Evolutionary conservation across 2,888 invertebrate species (phyloP).

Genomic region (Trisateles emortualis): DNA sequence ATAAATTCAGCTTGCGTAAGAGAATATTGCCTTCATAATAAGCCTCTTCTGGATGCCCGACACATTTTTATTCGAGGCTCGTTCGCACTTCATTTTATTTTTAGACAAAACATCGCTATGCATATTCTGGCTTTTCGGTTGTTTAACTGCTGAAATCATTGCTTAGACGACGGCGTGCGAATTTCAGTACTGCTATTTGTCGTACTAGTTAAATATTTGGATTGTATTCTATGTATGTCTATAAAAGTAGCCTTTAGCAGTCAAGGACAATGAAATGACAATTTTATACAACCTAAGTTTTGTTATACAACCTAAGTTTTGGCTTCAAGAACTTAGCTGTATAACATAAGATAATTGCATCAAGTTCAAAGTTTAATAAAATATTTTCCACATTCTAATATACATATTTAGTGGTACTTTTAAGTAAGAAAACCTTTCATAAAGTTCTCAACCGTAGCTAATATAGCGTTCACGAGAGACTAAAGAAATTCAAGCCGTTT

Average conservation of each 20-base stretch:
- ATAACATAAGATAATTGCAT: too few species aligned
- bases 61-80: conserved; percentile 67
- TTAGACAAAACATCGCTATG: conserved; percentile 67
- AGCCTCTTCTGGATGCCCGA: conserved; percentile 58
- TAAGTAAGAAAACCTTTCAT: conserved; percentile 35
- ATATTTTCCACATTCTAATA: not conserved
- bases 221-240: too few species aligned
- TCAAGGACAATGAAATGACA: too few species aligned
- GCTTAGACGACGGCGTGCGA: conserved; percentile 41
- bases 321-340: too few species aligned
- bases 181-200: conserved; percentile 29
- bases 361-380: conserved; percentile 1
- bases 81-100: conserved; percentile 73
- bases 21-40: conserved; percentile 78
- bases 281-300: too few species aligned
- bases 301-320: too few species aligned
- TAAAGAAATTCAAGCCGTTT: conserved; percentile 64
- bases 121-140: conserved; percentile 58
- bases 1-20: conserved; percentile 70
- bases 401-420: too few species aligned
- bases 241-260: too few species aligned
- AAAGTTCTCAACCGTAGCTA: conserved; percentile 55
- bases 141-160: conserved; percentile 54
- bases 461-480: conserved; percentile 62
- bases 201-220: conserved; percentile 22